Percentiles rank a stretch among this genome's conserved stretches.
Evolutionary conservation across 2,113 vertebrate genomes (phyloP).

Genomic region (Empidonax traillii): DNA sequence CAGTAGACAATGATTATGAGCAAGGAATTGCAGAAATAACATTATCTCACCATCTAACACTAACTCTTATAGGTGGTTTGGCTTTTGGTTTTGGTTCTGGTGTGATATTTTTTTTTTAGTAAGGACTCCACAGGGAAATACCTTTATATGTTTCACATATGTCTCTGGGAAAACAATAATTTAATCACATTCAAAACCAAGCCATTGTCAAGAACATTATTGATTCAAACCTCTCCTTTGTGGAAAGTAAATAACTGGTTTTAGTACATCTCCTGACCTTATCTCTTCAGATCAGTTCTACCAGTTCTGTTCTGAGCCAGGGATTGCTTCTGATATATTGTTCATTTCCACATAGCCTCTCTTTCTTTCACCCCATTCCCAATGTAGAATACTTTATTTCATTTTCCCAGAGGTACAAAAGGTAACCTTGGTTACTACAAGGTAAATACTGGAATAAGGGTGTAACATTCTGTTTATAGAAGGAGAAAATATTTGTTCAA

Average conservation of each 20-base stretch:
- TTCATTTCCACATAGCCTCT: background rate
- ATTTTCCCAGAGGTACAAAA: background rate
- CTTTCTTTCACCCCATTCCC: background rate
- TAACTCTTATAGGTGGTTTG: background rate
- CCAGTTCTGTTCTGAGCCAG: background rate
- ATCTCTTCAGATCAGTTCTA: background rate
- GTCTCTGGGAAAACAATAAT: no score
- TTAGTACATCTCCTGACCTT: background rate
- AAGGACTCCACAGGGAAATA: background rate
- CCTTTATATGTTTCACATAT: background rate
- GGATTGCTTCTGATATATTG: background rate
- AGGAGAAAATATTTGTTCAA: background rate
- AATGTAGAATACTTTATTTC: background rate
- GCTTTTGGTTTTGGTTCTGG: background rate
- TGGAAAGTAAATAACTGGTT: background rate
- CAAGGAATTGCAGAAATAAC: background rate
- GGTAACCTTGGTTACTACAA: background rate
- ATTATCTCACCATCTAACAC: background rate
- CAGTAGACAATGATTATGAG: background rate
- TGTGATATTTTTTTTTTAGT: background rate
- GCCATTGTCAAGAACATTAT: background rate
- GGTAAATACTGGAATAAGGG: background rate
- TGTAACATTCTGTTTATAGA: background rate
- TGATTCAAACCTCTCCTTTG: background rate
- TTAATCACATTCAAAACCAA: background rate